Evolutionary conservation across 1,140 invertebrate genomes (phyloP).

Genomic region (Aricia agestis): DNA sequence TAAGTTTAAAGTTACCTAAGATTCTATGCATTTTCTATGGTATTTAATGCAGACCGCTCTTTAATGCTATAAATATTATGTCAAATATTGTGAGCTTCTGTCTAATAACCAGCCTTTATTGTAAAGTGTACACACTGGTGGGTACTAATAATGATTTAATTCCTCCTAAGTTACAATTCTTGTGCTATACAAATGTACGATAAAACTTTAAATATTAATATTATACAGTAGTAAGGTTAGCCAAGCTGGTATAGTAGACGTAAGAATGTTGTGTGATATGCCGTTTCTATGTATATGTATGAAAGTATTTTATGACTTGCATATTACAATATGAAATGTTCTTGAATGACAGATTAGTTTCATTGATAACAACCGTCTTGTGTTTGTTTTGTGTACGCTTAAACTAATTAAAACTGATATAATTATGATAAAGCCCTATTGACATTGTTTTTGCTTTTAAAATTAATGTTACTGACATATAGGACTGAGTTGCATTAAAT

Average conservation of each 20-base stretch:
- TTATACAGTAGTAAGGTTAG: slow-evolving; percentile 18
- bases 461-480: too few relatives aligned
- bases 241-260: slow-evolving; percentile 38
- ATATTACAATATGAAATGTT: slow-evolving; percentile 43
- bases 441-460: neutral
- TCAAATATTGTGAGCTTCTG: neutral
- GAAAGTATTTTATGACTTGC: slow-evolving; percentile 34
- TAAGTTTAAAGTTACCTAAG: too few relatives aligned
- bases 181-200: neutral
- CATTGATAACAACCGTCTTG: slow-evolving; percentile 33
- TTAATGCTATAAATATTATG: neutral
- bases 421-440: neutral
- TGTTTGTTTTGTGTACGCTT: slow-evolving; percentile 17
- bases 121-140: neutral
- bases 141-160: too few relatives aligned
- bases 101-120: neutral
- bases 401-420: neutral
- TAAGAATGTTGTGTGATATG: slow-evolving; percentile 54
- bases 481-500: too few relatives aligned
- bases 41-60: too few relatives aligned
- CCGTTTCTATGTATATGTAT: slow-evolving; percentile 44
- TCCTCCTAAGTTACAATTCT: too few relatives aligned
- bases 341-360: slow-evolving; percentile 35
- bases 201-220: neutral
- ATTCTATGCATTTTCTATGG: too few relatives aligned